A percentile compares a stretch with the other conserved stretches of the same genome.
Evolutionary conservation across 2,113 vertebrate species (phyloP).

Genomic region (Cyanoderma ruficeps): DNA sequence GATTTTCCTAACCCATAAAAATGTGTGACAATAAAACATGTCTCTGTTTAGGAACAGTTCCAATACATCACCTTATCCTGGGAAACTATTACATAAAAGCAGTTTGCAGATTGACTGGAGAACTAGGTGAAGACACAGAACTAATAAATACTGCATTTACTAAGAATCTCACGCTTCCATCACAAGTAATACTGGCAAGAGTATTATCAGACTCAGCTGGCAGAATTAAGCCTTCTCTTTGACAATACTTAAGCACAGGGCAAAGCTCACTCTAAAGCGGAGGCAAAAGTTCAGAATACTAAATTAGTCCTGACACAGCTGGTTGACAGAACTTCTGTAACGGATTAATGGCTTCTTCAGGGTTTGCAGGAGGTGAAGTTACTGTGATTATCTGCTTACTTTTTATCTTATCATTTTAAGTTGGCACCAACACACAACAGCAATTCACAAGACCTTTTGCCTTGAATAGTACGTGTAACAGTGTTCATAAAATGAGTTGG

Average conservation of each 20-base stretch:
- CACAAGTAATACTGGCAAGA: background rate
- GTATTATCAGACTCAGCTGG: background rate
- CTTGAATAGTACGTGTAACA: background rate
- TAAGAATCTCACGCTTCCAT: background rate
- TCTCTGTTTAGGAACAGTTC: conserved; percentile 72
- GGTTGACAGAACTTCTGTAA: background rate
- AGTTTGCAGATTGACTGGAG: conserved; percentile 58
- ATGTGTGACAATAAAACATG: background rate
- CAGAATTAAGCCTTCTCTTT: background rate
- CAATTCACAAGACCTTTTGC: conserved; percentile 14
- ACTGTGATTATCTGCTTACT: background rate
- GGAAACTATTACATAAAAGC: conserved; percentile 76
- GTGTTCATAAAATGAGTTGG: background rate
- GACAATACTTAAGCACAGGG: background rate
- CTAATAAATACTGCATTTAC: conserved; percentile 64
- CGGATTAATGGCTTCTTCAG: background rate
- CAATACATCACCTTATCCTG: conserved; percentile 72
- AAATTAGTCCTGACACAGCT: background rate
- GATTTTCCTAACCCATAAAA: conserved; percentile 30
- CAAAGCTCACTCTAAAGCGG: background rate
- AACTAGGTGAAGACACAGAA: conserved; percentile 64
- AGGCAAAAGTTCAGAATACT: background rate
- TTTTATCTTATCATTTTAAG: conserved; percentile 11
- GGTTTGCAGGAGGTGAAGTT: background rate
- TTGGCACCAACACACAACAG: background rate